Percentiles rank a stretch among this genome's conserved stretches.
Evolutionary conservation across 1,140 invertebrate species (phyloP).

Genomic region (Nasonia longicornis): DNA sequence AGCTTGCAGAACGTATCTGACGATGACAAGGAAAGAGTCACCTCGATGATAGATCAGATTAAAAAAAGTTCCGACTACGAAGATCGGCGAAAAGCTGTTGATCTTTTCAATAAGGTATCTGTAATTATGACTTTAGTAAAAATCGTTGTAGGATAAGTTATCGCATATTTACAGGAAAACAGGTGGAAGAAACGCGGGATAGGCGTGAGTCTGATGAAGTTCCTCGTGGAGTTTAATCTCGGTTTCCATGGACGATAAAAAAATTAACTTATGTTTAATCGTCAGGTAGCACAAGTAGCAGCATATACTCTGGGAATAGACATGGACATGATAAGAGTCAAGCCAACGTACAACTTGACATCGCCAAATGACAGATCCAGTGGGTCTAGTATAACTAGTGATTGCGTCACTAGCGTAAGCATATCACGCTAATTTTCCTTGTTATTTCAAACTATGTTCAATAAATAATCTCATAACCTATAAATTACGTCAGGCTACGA

Average conservation of each 20-base stretch:
- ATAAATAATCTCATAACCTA: no score
- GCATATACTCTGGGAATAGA: slow-evolving; percentile 81
- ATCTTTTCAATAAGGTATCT: slow-evolving; percentile 74
- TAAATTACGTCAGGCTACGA: slow-evolving; percentile 68
- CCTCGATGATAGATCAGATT: slow-evolving; percentile 72
- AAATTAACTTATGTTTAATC: no score
- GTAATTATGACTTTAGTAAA: no score
- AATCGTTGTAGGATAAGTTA: no score
- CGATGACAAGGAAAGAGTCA: slow-evolving; percentile 55
- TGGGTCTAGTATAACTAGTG: slow-evolving; percentile 81
- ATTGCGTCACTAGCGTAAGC: slow-evolving; percentile 75
- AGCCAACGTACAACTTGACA: slow-evolving; percentile 75
- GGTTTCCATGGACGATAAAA: no score
- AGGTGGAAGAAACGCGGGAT: no score
- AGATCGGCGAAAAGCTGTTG: slow-evolving; percentile 69
- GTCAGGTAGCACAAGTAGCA: slow-evolving; percentile 80
- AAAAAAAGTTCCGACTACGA: slow-evolving; percentile 74
- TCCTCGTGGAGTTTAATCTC: no score
- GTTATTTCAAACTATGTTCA: background rate
- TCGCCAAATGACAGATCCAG: slow-evolving; percentile 75
- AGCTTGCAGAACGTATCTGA: slow-evolving; percentile 73
- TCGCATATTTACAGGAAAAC: no score
- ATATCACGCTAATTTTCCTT: no score
- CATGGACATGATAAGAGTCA: slow-evolving; percentile 77
- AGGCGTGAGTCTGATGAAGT: no score